Evolutionary conservation across 2,888 invertebrate species (phyloP), one percentile per base, ranked within the genome.

Genomic region (Suillia variegata): DNA sequence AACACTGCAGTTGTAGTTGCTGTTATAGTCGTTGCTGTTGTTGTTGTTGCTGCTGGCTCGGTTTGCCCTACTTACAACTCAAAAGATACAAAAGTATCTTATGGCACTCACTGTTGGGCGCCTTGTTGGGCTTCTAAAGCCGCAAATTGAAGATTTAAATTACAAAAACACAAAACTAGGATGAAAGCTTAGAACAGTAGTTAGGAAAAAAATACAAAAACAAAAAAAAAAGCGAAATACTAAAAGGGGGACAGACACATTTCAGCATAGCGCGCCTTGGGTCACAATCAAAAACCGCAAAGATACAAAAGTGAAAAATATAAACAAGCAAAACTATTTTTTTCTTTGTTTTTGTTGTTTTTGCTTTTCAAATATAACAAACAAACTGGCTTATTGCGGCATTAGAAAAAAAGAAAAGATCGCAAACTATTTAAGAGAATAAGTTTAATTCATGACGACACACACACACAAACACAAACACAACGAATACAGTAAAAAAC

Each of bases 41-140:
- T n/a, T n/a, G n/a, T n/a, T n/a, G n/a, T n/a, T n/a, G n/a, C n/a
- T n/a, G n/a, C n/a, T n/a, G n/a, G n/a, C n/a, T n/a, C n/a, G 60
- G 56, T 61, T 34, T 69, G 68, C 56, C 71, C 71, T 73, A 71
- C 64, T 72, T 71, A 69, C n/a, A 48, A 61, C 62, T 61, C 21
- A 50, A 55, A n/a, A 64, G 56, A 56, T 62, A 62, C 61, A 57
- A 52, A 58, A 62, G 67, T 59, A 21, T 50, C 63, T 74, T 17
- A 5, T 17, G 20, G 12, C 10, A 8, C n/a, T 38, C 20, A 5
- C 45, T 45, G 45, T 38, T 38, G 38, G 10, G 22, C 26, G 31
- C 50, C 50, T 50, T 74, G 73, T 73, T 63, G 68, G 72, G 72
- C 72, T 73, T 73, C 72, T 70, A 71, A 71, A 74, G 71, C 72